These are phyloP conservation scores for Hetaerina americana DNA, from an alignment of 1,140 invertebrate genomes.

Conservation along the genomic window DNA sequence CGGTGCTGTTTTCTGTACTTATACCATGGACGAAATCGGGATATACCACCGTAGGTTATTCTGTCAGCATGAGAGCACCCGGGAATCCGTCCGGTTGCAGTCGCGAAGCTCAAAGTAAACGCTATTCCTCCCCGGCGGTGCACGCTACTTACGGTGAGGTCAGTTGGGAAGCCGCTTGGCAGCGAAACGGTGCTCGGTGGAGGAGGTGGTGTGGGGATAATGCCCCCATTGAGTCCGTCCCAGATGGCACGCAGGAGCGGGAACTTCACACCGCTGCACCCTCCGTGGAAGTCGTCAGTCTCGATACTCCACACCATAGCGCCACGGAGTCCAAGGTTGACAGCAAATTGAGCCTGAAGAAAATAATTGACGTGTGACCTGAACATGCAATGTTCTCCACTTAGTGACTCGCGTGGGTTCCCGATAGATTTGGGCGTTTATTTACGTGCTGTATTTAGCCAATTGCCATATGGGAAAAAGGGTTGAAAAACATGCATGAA, in stretches of 20 bases:
- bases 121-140: too few relatives aligned
- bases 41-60: too few relatives aligned
- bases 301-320: conserved; percentile 62
- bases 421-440: neutral
- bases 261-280: conserved; percentile 37
- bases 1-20: too few relatives aligned
- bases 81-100: too few relatives aligned
- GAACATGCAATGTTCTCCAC: neutral
- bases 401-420: neutral
- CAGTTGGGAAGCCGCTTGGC: neutral
- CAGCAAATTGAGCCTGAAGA: conserved; percentile 35
- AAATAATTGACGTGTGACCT: neutral
- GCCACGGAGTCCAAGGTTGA: conserved; percentile 39
- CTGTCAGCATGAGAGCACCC: too few relatives aligned
- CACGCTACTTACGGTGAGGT: too few relatives aligned
- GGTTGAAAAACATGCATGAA: neutral
- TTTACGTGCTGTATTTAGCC: neutral
- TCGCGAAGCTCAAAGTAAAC: too few relatives aligned
- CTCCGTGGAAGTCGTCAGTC: conserved; percentile 52
- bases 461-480: neutral
- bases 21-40: too few relatives aligned
- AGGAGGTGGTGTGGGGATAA: conserved; percentile 16
- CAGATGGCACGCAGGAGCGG: conserved; percentile 44
- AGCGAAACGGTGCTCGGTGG: too few relatives aligned
- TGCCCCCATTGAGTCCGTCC: conserved; percentile 20